Evolutionary conservation across 2,888 invertebrate genomes (phyloP).

Genomic region (Galeopsomyia nigrocyanea): DNA sequence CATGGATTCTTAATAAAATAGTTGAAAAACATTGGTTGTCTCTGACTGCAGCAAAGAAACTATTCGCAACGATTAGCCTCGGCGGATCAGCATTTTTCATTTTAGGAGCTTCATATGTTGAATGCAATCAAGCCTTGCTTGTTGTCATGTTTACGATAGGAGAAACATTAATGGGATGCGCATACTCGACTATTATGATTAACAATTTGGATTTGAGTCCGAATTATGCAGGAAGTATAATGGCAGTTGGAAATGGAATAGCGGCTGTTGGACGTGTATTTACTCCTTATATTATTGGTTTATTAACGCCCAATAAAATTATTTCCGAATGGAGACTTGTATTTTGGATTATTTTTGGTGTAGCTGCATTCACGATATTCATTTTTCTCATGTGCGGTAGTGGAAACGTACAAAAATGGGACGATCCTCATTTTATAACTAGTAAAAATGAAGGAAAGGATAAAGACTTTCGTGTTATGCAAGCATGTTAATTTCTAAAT

Average conservation of each 20-base stretch:
- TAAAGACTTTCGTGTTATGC: too few species aligned
- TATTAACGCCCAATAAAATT: conserved; percentile 72
- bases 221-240: conserved; percentile 64
- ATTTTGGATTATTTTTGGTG: conserved; percentile 80
- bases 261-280: conserved; percentile 78
- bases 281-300: conserved; percentile 75
- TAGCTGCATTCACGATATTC: conserved; percentile 76
- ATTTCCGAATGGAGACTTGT: conserved; percentile 76
- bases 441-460: too few species aligned
- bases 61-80: conserved; percentile 23
- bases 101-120: conserved; percentile 38
- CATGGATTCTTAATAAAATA: conserved; percentile 24
- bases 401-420: conserved; percentile 81
- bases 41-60: conserved; percentile 21
- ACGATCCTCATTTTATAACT: conserved; percentile 69
- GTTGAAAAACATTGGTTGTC: conserved; percentile 11
- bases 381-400: conserved; percentile 77
- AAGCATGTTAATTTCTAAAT: too few species aligned
- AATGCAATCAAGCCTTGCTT: conserved; percentile 50
- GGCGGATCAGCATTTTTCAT: conserved; percentile 34
- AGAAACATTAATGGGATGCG: conserved; percentile 63
- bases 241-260: conserved; percentile 71
- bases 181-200: conserved; percentile 64
- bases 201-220: conserved; percentile 64
- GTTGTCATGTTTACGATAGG: conserved; percentile 62